Conservation (phyloP, 2,888 invertebrate genomes). For the Scaptomyza parva region DNA sequence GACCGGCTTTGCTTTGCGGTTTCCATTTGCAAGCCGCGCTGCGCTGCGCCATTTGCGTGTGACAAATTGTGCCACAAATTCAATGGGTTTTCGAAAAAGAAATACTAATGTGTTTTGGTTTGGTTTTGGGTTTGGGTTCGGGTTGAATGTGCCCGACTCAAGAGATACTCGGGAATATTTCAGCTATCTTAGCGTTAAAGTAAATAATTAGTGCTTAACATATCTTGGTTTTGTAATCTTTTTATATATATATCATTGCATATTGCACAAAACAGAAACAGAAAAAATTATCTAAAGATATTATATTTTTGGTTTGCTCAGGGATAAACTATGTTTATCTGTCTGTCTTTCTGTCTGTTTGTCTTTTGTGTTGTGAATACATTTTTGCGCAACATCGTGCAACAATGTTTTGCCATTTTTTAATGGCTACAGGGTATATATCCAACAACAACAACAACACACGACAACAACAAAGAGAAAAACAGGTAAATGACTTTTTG, state of each 20-base stretch:
- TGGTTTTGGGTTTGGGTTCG: no score
- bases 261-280: no score
- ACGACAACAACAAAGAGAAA: neutral
- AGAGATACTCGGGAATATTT: neutral
- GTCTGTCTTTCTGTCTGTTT: no score
- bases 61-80: slow-evolving; percentile 61
- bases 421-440: neutral
- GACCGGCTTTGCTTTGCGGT: slow-evolving; percentile 33
- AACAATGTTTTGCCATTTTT: neutral
- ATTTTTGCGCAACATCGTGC: neutral
- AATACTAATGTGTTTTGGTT: no score
- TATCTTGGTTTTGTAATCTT: neutral
- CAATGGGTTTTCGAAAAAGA: slow-evolving; percentile 27
- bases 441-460: neutral
- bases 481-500: slow-evolving; percentile 44
- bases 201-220: no score
- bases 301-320: no score
- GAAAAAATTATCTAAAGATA: no score
- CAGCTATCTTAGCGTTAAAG: no score
- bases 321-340: no score
- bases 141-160: neutral
- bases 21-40: slow-evolving; percentile 52
- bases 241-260: neutral
- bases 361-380: no score
- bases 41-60: slow-evolving; percentile 50